Base-by-base conservation (phyloP, 2,888 invertebrate genomes). In the Willowsia nigromaculata region DNA sequence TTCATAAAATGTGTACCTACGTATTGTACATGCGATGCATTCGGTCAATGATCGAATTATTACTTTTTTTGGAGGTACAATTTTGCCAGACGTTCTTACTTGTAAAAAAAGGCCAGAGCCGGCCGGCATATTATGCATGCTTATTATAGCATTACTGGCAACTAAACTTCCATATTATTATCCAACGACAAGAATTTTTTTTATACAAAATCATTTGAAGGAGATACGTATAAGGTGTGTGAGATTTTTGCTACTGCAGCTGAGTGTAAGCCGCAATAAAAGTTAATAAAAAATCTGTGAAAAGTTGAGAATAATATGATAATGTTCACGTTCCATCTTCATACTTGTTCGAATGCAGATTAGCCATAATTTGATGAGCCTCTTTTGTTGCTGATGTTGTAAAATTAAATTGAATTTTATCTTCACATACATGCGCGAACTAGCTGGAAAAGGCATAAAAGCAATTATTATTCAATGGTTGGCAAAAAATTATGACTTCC, bases 21-120 rank as follows among this genome's bases (percentile, higher is more conserved):
- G n/a, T 33, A 30, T n/a, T 13, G 30, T 62, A 27, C 37, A n/a
- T 18, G 43, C 53, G 33, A 62, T 74, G 33, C 56, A 43, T 13
- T 50, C 86, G 86, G 86, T 86, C 86, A 86, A 86, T 80, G 86
- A 86, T 86, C 86, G 78, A 78, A 40, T 86, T 62, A 86, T 86
- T 86, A 65, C 80, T 78, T 80, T 84, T n/a, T 83, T 65, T 65
- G 47, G 47, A 84, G 74, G 68, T 84, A 56, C 40, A 53, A 37
- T 37, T 76, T 85, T 27, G 59, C 30, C 22, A 84, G 22, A 47
- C 76, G 13, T 27, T 59, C 1, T 27, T n/a, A n/a, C n/a, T n/a
- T 71, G 40, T 43, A 47, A 68, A 37, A 86, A 50, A 50, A n/a
- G 13, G 71, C 7, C 76, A 65, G 43, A n/a, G 80, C 80, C 86